Conservation (phyloP, 2,888 invertebrate species). For the Orthosia incerta region DNA sequence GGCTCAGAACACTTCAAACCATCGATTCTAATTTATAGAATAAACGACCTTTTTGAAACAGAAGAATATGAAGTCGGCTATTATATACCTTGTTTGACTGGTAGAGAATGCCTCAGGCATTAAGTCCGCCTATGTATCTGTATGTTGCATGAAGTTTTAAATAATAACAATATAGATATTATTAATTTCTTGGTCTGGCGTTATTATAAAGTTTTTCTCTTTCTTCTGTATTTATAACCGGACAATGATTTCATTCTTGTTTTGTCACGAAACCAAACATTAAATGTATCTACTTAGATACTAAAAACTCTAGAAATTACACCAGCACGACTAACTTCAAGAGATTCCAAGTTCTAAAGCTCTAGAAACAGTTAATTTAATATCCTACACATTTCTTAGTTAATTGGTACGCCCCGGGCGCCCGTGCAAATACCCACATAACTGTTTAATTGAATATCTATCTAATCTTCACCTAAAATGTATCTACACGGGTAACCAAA, state of each 20-base stretch:
- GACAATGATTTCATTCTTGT: neutral
- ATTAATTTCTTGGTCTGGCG: neutral
- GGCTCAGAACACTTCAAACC: no score
- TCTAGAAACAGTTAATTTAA: conserved; percentile 54
- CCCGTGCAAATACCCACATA: conserved; percentile 42
- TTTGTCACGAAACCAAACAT: neutral
- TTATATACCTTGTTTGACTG: no score
- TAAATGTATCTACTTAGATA: neutral
- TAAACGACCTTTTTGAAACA: no score
- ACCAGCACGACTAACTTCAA: conserved; percentile 21
- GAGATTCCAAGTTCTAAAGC: conserved; percentile 26
- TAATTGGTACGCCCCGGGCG: conserved; percentile 55
- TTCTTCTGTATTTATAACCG: neutral
- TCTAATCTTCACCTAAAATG: conserved; percentile 54
- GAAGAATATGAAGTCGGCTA: no score
- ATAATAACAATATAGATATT: no score
- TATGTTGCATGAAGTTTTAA: no score
- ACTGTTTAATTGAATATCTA: conserved; percentile 60
- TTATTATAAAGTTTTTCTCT: neutral
- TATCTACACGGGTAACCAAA: conserved; percentile 21
- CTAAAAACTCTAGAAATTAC: neutral
- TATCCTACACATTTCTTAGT: conserved; percentile 57
- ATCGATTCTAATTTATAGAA: no score
- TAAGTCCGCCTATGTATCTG: no score
- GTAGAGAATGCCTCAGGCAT: no score